phyloP scores from a whole-genome alignment of 2,888 invertebrate species.

The Clitarchus hookeri region DNA sequence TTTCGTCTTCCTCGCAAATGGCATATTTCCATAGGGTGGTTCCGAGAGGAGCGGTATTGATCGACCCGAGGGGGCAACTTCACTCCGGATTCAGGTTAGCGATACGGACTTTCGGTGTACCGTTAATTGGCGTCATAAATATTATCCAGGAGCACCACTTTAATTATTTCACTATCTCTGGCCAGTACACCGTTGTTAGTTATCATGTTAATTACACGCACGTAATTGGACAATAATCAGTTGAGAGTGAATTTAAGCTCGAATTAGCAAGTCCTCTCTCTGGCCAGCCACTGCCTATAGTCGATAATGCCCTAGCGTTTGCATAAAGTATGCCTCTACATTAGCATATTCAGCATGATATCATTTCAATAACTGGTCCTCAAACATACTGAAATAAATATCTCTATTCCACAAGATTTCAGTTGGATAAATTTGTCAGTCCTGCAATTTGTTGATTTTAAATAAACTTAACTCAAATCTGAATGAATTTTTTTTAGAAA shows the following conservation, averaged over 20 bases:
- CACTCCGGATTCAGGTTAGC: background rate
- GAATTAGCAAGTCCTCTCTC: background rate
- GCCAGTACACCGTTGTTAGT: background rate
- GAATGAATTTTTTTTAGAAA: no score
- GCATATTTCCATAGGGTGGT: background rate
- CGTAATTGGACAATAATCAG: conserved; percentile 9
- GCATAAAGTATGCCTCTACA: background rate
- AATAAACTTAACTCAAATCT: no score
- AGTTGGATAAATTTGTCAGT: background rate
- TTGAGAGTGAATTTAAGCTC: background rate
- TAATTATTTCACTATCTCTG: conserved; percentile 14
- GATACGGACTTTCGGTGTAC: conserved; percentile 7
- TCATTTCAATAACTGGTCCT: background rate
- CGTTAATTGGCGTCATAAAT: conserved; percentile 7
- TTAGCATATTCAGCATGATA: background rate
- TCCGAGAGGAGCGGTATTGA: background rate
- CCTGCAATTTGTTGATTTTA: no score
- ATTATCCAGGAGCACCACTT: conserved; percentile 3
- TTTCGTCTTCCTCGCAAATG: background rate
- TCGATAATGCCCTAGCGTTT: background rate
- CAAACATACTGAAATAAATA: background rate
- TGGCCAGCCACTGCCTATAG: background rate
- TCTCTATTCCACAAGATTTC: background rate
- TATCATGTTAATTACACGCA: conserved; percentile 8
- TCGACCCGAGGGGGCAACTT: background rate